Evolutionary conservation across 1,140 invertebrate genomes (phyloP), one percentile per base, ranked within the genome.

Genomic region (Leptonema lineaticorne): DNA sequence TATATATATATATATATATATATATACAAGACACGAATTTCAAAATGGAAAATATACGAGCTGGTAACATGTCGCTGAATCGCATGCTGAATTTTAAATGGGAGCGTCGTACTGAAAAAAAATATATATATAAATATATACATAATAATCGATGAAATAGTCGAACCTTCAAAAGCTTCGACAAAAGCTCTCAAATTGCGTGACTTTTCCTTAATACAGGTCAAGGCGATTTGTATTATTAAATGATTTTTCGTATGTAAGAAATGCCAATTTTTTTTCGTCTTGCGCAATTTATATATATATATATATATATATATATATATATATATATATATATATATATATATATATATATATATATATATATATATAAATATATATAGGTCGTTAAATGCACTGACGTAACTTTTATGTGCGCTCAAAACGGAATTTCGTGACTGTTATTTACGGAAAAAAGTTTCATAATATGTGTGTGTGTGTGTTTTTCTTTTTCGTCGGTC

Each of bases 101-200:
- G 37, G 37, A 41, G n/a, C n/a, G n/a, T n/a, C n/a, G n/a, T n/a
- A n/a, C n/a, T n/a, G n/a, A n/a, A n/a, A n/a, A n/a, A n/a, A n/a
- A n/a, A n/a, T n/a, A n/a, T n/a, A n/a, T n/a, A n/a, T n/a, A n/a
- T n/a, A n/a, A n/a, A n/a, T n/a, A n/a, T n/a, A n/a, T n/a, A n/a
- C n/a, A n/a, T n/a, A 37, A 59, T 33, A 59, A 59, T 37, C 16
- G 9, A 37, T 59, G 57, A 59, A 59, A 59, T 59, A 59, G 14
- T 59, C n/a, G 18, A 59, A 33, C 30, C 28, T 33, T 30, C 57
- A 59, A 18, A n/a, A 59, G 57, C 24, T 33, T 59, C 30, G 28
- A 59, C 24, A 59, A 59, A 59, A 59, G n/a, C 28, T 20, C 20
- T 53, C 20, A 26, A 53, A 53, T 53, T 53, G 50, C 50, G 50